These are phyloP conservation scores for Hermatobates lingyangjiaoensis DNA, from an alignment of 1,140 invertebrate species.

Conservation along the genomic window DNA sequence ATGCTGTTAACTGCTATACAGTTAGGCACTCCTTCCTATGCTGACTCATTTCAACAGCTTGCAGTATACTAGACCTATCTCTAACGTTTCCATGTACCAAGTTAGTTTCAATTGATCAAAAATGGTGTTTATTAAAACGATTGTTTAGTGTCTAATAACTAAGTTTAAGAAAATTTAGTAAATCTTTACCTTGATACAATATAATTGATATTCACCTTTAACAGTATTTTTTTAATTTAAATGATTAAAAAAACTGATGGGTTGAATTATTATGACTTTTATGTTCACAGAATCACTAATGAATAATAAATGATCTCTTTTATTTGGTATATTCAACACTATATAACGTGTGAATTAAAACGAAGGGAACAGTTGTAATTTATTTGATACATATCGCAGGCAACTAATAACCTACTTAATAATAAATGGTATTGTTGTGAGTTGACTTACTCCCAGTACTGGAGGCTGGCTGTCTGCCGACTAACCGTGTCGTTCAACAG, in stretches of 20 bases:
- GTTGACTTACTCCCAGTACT: slow-evolving; percentile 20
- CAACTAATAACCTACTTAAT: not conserved
- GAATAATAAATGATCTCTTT: not conserved
- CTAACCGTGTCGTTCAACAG: not conserved
- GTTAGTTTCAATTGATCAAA: no score
- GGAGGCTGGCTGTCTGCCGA: slow-evolving; percentile 19
- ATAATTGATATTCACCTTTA: no score
- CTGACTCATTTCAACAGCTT: no score
- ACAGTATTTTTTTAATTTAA: no score
- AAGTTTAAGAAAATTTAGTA: no score
- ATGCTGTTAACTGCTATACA: no score
- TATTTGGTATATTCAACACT: not conserved
- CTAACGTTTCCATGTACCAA: no score
- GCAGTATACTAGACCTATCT: no score
- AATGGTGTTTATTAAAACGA: no score
- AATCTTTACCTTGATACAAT: no score
- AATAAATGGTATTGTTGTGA: not conserved
- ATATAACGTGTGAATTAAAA: not conserved
- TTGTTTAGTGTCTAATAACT: no score
- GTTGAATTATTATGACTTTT: not conserved
- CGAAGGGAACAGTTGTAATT: not conserved
- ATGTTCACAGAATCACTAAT: not conserved
- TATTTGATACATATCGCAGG: not conserved
- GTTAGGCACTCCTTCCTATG: no score
- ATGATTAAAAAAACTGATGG: not conserved